These are phyloP conservation scores for Arenicola marina DNA, from an alignment of 2,888 invertebrate species.

Conservation along the genomic window DNA sequence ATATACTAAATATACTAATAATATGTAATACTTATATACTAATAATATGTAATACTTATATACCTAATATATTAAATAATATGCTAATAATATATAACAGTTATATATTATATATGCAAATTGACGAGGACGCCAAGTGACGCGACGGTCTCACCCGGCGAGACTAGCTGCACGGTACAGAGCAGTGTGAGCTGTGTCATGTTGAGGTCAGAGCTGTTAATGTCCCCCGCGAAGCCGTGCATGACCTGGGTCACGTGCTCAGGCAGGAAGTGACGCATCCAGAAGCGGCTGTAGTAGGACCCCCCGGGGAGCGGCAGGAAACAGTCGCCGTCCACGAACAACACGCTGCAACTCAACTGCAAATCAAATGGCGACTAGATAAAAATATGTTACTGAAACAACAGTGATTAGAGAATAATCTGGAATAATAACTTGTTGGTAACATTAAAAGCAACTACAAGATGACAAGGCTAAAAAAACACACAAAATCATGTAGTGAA, in stretches of 20 bases:
- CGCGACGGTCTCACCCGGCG: slow-evolving; percentile 33
- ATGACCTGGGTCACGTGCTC: slow-evolving; percentile 39
- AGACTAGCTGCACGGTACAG: slow-evolving; percentile 43
- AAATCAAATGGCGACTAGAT: too few relatives aligned
- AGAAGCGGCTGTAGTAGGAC: slow-evolving; percentile 39
- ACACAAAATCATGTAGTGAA: too few relatives aligned
- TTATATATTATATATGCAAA: neutral
- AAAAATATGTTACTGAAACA: neutral
- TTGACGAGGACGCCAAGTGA: neutral
- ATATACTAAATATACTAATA: too few relatives aligned
- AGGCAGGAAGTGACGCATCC: slow-evolving; percentile 48
- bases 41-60: too few relatives aligned
- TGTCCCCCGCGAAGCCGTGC: slow-evolving; percentile 40
- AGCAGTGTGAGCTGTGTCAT: slow-evolving; percentile 43
- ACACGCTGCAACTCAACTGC: too few relatives aligned
- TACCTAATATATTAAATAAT: too few relatives aligned
- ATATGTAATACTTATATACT: too few relatives aligned
- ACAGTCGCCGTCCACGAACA: slow-evolving; percentile 39
- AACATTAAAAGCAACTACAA: too few relatives aligned
- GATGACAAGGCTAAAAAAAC: too few relatives aligned
- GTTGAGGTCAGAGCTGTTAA: slow-evolving; percentile 42
- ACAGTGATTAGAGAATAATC: neutral
- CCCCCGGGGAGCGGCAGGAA: slow-evolving; percentile 40
- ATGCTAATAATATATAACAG: too few relatives aligned
- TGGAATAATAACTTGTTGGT: neutral